A percentile compares a stretch with the other conserved stretches of the same genome.
phyloP scores from a whole-genome alignment of 1,140 invertebrate species.

The Semibalanus balanoides region DNA sequence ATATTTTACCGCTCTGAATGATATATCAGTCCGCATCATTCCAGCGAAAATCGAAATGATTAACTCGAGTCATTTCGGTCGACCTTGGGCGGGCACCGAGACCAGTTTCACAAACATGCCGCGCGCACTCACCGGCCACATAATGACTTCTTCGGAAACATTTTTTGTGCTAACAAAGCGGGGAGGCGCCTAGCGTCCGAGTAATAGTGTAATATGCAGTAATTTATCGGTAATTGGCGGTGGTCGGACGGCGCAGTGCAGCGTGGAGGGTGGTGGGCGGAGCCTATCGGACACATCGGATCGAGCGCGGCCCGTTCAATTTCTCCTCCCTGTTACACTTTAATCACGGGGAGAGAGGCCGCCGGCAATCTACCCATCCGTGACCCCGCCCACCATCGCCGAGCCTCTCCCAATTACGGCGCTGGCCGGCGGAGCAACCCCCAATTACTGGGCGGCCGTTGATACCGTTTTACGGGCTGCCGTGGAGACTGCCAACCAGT shows the following conservation, averaged over 20 bases:
- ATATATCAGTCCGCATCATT: not conserved
- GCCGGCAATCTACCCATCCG: too few species aligned
- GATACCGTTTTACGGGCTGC: not conserved
- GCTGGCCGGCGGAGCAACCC: too few species aligned
- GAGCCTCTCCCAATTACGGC: not conserved
- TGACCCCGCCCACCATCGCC: not conserved
- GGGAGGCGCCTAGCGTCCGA: not conserved
- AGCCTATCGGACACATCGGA: not conserved
- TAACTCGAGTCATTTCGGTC: not conserved
- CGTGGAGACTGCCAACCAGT: too few species aligned
- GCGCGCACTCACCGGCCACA: not conserved
- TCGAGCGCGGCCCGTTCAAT: not conserved
- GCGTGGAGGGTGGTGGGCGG: not conserved
- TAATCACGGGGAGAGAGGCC: not conserved
- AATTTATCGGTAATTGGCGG: not conserved
- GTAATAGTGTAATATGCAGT: constrained; percentile 1
- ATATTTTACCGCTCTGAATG: not conserved
- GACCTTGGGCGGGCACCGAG: not conserved
- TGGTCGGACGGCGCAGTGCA: too few species aligned
- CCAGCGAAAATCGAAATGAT: not conserved
- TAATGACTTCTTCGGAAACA: constrained; percentile 2
- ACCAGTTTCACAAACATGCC: not conserved
- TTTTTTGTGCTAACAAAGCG: not conserved
- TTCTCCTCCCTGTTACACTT: not conserved
- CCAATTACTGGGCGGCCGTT: not conserved